Evolutionary conservation across 2,797 vertebrate genomes (phyloP).

Genomic region (Amazona ochrocephala): DNA sequence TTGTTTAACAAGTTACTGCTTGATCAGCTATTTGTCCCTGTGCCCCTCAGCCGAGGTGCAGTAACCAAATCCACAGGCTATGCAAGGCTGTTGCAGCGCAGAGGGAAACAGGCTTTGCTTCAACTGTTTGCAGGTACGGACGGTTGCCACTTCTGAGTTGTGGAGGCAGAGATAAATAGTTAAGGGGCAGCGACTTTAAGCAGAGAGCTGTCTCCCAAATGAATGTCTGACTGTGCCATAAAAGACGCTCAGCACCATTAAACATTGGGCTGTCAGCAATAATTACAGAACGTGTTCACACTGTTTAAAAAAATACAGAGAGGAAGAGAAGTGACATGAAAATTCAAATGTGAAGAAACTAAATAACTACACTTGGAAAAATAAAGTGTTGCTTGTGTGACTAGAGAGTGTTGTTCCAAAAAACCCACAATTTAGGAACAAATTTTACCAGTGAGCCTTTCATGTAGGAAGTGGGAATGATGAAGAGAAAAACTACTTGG

Average conservation of each 20-base stretch:
- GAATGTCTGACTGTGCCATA: conserved; percentile 33
- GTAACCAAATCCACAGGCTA: background rate
- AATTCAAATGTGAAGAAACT: conserved; percentile 53
- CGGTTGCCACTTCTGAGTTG: background rate
- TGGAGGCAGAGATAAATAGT: conserved; percentile 25
- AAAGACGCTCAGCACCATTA: conserved; percentile 57
- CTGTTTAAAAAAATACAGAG: conserved; percentile 58
- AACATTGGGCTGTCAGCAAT: conserved; percentile 66
- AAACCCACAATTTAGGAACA: background rate
- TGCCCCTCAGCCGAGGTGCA: background rate
- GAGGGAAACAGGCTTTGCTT: conserved; percentile 3
- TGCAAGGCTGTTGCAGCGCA: background rate
- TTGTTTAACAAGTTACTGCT: conserved; percentile 67
- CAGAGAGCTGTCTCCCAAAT: conserved; percentile 51
- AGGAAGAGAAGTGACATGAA: conserved; percentile 59
- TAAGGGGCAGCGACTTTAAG: conserved; percentile 38
- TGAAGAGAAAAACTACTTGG: background rate
- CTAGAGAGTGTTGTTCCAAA: conserved; percentile 28
- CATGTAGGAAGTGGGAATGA: background rate
- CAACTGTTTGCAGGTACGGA: background rate
- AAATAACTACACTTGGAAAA: conserved; percentile 63
- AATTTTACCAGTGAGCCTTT: conserved; percentile 21
- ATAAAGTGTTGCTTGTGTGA: conserved; percentile 57
- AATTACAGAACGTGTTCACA: conserved; percentile 68
- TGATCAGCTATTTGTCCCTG: conserved; percentile 65